These are phyloP conservation scores for Zelleria hepariella DNA, from an alignment of 2,888 invertebrate species.

Conservation along the genomic window DNA sequence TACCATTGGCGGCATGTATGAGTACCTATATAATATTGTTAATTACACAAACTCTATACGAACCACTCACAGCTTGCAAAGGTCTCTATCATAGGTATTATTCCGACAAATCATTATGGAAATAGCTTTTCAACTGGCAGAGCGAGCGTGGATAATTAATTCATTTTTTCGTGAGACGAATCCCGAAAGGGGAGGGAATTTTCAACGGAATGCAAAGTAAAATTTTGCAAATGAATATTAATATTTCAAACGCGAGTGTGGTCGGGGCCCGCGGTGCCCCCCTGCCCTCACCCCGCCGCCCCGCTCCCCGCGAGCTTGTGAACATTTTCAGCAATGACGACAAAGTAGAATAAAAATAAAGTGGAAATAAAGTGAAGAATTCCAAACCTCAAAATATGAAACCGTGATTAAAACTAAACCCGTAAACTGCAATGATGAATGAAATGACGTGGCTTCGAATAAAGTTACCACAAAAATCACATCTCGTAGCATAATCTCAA, in stretches of 20 bases:
- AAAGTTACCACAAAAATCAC: no score
- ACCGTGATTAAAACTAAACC: no score
- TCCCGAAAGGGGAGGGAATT: slow-evolving; percentile 7
- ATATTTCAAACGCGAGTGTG: slow-evolving; percentile 25
- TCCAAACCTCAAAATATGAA: no score
- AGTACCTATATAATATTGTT: no score
- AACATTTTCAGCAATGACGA: not conserved
- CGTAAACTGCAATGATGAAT: no score
- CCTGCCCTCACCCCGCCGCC: slow-evolving; percentile 14
- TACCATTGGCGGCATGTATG: no score
- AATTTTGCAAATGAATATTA: slow-evolving; percentile 26
- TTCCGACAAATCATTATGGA: slow-evolving; percentile 4
- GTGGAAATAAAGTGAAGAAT: no score
- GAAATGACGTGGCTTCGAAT: no score
- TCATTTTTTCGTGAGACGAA: slow-evolving; percentile 5
- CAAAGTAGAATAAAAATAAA: not conserved
- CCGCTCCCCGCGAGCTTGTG: not conserved
- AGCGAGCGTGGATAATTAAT: slow-evolving; percentile 1
- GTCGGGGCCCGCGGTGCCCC: slow-evolving; percentile 5
- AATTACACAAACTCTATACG: no score
- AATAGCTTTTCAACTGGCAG: not conserved
- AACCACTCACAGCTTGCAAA: not conserved
- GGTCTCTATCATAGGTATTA: not conserved
- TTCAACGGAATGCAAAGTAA: slow-evolving; percentile 21
- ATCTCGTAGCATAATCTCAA: no score